Conservation (phyloP, 1,140 invertebrate genomes). For the Chlorops oryzae region DNA sequence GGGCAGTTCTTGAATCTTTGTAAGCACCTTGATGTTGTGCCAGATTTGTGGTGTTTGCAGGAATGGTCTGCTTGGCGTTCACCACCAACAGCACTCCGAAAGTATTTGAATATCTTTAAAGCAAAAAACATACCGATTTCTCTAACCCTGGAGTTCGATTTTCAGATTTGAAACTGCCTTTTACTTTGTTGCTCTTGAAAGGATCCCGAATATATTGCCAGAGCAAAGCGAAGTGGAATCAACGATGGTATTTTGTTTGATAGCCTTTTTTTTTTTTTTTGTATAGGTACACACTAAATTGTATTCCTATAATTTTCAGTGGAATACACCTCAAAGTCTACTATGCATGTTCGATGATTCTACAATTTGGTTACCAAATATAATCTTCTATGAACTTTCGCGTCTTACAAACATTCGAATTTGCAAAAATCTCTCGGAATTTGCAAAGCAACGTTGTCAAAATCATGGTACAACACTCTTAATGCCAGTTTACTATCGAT, state of each 20-base stretch:
- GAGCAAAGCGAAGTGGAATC: slow-evolving; percentile 29
- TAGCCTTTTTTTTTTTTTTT: too few species aligned
- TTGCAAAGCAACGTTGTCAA: slow-evolving; percentile 22
- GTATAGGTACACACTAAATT: background rate
- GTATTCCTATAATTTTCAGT: slow-evolving; percentile 9
- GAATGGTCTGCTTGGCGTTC: slow-evolving; percentile 86
- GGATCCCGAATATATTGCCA: slow-evolving; percentile 18
- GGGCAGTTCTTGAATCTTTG: slow-evolving; percentile 69
- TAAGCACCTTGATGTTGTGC: slow-evolving; percentile 61
- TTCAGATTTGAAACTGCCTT: slow-evolving; percentile 72
- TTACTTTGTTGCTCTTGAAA: slow-evolving; percentile 61
- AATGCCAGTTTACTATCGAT: slow-evolving; percentile 48
- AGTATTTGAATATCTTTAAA: background rate
- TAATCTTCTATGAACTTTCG: slow-evolving; percentile 51
- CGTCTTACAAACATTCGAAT: slow-evolving; percentile 46
- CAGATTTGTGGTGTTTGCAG: slow-evolving; percentile 72
- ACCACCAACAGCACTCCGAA: slow-evolving; percentile 51
- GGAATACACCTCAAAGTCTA: slow-evolving; percentile 25
- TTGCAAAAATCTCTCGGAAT: slow-evolving; percentile 44
- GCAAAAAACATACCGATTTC: background rate
- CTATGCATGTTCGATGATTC: slow-evolving; percentile 51
- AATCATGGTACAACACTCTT: slow-evolving; percentile 44
- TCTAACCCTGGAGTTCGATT: background rate
- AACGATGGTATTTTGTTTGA: slow-evolving; percentile 12
- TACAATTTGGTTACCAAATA: slow-evolving; percentile 60